phyloP scores from a whole-genome alignment of 2,888 invertebrate species.

The Holacanthella duospinosa region DNA sequence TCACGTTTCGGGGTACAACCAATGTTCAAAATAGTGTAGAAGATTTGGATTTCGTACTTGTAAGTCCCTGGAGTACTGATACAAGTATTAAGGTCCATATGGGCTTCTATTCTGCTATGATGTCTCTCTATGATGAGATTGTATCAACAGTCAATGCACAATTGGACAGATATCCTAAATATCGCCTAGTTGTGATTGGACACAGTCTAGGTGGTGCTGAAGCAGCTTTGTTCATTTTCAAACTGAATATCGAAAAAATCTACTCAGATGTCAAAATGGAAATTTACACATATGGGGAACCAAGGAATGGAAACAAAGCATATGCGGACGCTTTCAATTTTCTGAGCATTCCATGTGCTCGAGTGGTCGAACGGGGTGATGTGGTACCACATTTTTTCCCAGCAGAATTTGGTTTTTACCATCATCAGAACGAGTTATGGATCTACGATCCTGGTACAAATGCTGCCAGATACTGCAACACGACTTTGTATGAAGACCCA shows the following conservation, averaged over 20 bases:
- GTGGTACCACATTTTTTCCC: neutral
- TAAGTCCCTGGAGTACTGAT: too few relatives aligned
- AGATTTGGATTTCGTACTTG: too few relatives aligned
- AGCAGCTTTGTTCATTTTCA: neutral
- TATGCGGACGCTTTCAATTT: neutral
- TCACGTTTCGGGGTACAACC: too few relatives aligned
- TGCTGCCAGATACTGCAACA: neutral
- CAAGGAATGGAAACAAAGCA: neutral
- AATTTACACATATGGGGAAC: neutral
- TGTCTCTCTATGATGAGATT: neutral
- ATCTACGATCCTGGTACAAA: neutral
- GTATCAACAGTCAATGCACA: neutral
- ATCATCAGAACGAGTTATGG: neutral
- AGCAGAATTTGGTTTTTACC: neutral
- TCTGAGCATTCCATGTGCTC: neutral
- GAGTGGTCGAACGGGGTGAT: neutral
- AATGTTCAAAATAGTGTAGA: too few relatives aligned
- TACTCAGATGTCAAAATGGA: neutral
- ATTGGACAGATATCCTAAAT: neutral
- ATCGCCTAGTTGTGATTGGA: neutral
- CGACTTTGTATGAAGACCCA: neutral
- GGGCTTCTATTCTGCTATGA: neutral
- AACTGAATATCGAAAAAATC: neutral
- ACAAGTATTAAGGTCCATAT: too few relatives aligned
- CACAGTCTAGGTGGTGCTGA: neutral